A percentile compares a stretch with the other conserved stretches of the same genome.
These are phyloP conservation scores for Pectinophora gossypiella DNA, from an alignment of 1,140 invertebrate species.

Conservation along the genomic window DNA sequence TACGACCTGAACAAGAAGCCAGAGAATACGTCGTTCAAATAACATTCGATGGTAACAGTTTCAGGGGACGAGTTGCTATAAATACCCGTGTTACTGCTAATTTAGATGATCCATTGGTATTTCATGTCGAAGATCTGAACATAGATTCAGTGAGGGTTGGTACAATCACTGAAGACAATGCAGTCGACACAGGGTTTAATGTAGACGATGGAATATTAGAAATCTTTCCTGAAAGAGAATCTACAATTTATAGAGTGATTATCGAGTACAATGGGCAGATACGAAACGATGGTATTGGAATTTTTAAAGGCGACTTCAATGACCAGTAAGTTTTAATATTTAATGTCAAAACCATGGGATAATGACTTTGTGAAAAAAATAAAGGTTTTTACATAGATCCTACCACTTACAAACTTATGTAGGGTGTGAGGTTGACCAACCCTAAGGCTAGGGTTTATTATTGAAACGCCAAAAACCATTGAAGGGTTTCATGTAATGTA, in stretches of 20 bases:
- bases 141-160: slow-evolving; percentile 33
- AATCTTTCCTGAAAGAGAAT: slow-evolving; percentile 21
- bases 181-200: slow-evolving; percentile 14
- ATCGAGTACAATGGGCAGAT: slow-evolving; percentile 63
- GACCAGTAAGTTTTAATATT: slow-evolving; percentile 33
- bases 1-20: slow-evolving; percentile 43
- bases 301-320: slow-evolving; percentile 29
- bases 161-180: slow-evolving; percentile 30
- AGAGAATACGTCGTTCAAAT: slow-evolving; percentile 32
- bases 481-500: no score
- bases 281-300: slow-evolving; percentile 30
- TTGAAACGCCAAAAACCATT: no score
- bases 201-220: slow-evolving; percentile 26
- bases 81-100: slow-evolving; percentile 27
- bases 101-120: slow-evolving; percentile 30
- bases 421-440: no score
- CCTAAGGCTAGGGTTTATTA: no score
- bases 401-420: no score
- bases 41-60: slow-evolving; percentile 27
- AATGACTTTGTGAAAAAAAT: no score
- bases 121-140: slow-evolving; percentile 31
- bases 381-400: no score
- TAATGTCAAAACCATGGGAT: no score
- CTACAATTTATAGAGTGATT: slow-evolving; percentile 30
- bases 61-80: slow-evolving; percentile 38